Percentiles rank a stretch among this genome's conserved stretches.
Conservation (phyloP, 1,140 invertebrate genomes). For the Euschistus heros region DNA sequence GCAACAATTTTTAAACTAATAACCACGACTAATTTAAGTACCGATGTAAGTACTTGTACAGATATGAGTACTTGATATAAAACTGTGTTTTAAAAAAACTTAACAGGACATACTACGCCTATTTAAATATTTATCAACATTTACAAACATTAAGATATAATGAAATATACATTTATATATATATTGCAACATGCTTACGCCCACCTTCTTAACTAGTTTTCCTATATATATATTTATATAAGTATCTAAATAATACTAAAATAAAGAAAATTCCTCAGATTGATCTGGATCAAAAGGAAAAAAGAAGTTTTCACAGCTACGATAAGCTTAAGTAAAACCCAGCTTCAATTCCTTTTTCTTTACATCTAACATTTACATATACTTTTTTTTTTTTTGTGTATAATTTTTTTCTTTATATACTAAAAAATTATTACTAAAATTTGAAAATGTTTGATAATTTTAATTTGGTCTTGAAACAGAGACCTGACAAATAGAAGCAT, state of each 20-base stretch:
- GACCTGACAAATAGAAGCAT: too few relatives aligned
- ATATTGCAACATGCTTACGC: neutral
- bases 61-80: neutral
- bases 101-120: neutral
- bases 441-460: too few relatives aligned
- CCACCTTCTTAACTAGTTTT: too few relatives aligned
- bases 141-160: neutral
- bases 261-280: neutral
- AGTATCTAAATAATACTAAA: conserved; percentile 2
- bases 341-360: too few relatives aligned
- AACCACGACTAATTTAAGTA: conserved; percentile 1
- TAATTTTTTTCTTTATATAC: too few relatives aligned
- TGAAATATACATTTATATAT: conserved; percentile 7
- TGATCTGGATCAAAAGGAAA: neutral
- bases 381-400: too few relatives aligned
- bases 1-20: neutral
- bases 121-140: conserved; percentile 2
- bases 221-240: too few relatives aligned
- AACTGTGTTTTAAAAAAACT: neutral
- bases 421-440: too few relatives aligned
- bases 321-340: too few relatives aligned
- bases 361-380: too few relatives aligned
- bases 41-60: neutral
- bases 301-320: neutral
- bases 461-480: too few relatives aligned